phyloP scores from a whole-genome alignment of 2,113 vertebrate species.

The Myotis davidii region DNA sequence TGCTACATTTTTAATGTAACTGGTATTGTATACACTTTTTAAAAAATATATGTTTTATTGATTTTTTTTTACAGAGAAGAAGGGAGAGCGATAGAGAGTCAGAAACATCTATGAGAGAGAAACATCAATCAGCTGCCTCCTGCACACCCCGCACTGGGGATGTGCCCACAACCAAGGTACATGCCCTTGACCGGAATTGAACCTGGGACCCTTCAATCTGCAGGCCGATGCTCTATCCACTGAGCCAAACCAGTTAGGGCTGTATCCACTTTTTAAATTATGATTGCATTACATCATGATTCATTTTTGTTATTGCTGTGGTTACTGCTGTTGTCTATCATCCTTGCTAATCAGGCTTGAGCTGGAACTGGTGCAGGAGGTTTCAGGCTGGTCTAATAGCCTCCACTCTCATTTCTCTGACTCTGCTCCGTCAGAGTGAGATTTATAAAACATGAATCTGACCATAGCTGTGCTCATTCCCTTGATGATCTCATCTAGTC shows the following conservation, averaged over 20 bases:
- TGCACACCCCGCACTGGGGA: too few relatives aligned
- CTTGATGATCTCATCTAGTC: constrained; percentile 28
- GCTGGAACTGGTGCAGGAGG: not conserved
- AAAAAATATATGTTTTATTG: not conserved
- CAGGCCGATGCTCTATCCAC: too few relatives aligned
- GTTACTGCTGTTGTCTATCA: not conserved
- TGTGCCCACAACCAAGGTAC: too few relatives aligned
- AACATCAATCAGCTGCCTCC: too few relatives aligned
- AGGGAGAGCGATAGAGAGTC: too few relatives aligned
- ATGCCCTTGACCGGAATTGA: too few relatives aligned
- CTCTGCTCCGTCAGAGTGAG: not conserved
- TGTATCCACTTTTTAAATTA: not conserved
- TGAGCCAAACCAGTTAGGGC: too few relatives aligned
- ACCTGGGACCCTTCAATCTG: too few relatives aligned
- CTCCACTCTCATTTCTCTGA: not conserved
- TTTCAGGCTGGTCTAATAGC: not conserved
- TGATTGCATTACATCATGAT: not conserved
- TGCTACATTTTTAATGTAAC: not conserved
- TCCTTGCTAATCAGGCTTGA: not conserved
- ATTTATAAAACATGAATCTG: constrained; percentile 15
- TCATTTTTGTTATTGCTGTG: constrained; percentile 2
- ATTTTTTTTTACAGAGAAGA: too few relatives aligned
- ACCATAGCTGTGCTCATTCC: not conserved
- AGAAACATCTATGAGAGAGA: too few relatives aligned
- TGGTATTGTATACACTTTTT: not conserved